These are phyloP conservation scores for Ctenicera cuprea DNA, from an alignment of 2,888 invertebrate species.

Conservation along the genomic window DNA sequence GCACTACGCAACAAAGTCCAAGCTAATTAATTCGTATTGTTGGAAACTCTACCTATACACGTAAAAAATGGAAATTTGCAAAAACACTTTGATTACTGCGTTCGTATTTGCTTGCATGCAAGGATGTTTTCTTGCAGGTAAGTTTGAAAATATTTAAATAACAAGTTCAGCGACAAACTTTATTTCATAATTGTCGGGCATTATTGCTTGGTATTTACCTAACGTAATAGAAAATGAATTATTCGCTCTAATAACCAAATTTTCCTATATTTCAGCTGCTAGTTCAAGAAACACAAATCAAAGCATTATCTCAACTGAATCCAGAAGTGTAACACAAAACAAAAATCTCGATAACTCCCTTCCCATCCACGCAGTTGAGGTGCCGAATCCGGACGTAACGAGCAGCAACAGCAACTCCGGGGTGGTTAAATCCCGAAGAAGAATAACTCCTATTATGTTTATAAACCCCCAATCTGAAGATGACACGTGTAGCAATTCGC, in stretches of 20 bases:
- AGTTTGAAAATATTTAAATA: no score
- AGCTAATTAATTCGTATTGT: not conserved
- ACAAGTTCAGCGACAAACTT: no score
- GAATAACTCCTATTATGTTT: conserved; percentile 46
- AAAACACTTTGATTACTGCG: not conserved
- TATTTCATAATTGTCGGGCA: no score
- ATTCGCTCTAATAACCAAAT: no score
- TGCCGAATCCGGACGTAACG: not conserved
- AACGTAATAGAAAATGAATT: no score
- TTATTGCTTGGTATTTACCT: no score
- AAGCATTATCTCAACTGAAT: not conserved
- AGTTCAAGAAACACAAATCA: not conserved
- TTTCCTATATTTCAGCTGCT: not conserved
- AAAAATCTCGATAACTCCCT: not conserved
- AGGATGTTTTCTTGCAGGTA: conserved; percentile 1
- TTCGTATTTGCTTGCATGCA: not conserved
- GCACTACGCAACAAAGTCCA: not conserved
- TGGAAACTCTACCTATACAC: not conserved
- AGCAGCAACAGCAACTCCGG: not conserved
- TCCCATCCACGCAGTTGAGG: not conserved
- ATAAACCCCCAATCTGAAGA: conserved; percentile 2
- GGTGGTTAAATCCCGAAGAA: not conserved
- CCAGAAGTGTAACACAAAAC: not conserved
- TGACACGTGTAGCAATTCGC: conserved; percentile 16
- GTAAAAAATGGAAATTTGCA: not conserved